These are phyloP conservation scores for Ranitomeya imitator DNA, from an alignment of 2,113 vertebrate species.

Conservation along the genomic window DNA sequence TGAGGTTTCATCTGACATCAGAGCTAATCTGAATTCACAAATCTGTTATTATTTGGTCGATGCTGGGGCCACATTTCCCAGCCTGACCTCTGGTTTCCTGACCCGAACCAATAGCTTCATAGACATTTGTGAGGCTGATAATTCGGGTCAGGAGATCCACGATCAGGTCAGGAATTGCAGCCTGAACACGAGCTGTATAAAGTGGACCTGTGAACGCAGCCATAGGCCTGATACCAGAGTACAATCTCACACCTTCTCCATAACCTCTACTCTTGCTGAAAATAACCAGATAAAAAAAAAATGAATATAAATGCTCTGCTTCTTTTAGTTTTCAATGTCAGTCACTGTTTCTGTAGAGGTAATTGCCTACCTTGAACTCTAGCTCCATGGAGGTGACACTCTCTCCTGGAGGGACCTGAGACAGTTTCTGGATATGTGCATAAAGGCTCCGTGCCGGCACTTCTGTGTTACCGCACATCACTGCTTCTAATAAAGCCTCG, in stretches of 20 bases:
- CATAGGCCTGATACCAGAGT: not conserved
- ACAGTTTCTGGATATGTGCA: constrained; percentile 92
- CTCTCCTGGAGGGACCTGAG: constrained; percentile 82
- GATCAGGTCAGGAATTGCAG: too few species aligned
- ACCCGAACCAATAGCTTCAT: too few species aligned
- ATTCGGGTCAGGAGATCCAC: too few species aligned
- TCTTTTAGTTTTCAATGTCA: not conserved
- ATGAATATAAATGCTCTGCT: not conserved
- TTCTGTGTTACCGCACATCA: constrained; percentile 86
- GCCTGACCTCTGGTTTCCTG: too few species aligned
- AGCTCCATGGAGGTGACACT: constrained; percentile 90
- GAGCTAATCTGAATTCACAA: too few species aligned
- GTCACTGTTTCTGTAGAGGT: not conserved
- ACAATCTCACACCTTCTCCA: not conserved
- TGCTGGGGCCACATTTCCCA: too few species aligned
- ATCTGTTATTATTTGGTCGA: too few species aligned
- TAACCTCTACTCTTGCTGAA: not conserved
- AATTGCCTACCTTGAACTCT: constrained; percentile 89
- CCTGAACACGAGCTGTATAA: too few species aligned
- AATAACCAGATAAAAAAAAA: not conserved
- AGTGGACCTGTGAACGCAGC: too few species aligned
- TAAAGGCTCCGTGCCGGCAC: constrained; percentile 90
- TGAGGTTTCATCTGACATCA: too few species aligned
- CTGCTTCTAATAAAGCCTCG: constrained; percentile 90
- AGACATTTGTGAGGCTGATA: too few species aligned